Base-by-base conservation (phyloP, 2,113 vertebrate genomes). In the Ciconia boyciana region DNA sequence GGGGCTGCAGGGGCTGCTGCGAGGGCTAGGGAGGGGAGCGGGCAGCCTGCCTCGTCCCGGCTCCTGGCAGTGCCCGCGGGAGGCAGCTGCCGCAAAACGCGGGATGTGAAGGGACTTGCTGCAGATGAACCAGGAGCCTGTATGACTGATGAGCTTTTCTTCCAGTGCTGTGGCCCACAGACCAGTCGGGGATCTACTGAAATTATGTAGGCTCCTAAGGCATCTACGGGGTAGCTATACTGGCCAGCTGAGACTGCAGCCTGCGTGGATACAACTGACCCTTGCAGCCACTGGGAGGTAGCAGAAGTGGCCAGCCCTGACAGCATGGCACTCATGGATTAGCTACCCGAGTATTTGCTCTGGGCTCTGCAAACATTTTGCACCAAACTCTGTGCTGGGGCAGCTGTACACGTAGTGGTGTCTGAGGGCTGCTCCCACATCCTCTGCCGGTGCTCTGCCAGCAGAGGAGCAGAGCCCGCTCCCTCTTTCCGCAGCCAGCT, bases 21-120 rank as follows among this genome's bases (percentile, higher is more conserved):
- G 5, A 60, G 55, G 2, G 0, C 18, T 2, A 1, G 0, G 2
- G 19, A 5, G 21, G 24, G 41, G 16, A 60, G 46, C 41, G 13
- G 31, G 1, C 4, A 39, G 36, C 4, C 6, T 19, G 52, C 29
- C 41, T 65, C 46, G 58, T 41, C 10, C 66, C 13, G 52, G 2
- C 75, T 70, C 36, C 17, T 12, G 41, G 10, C 8, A 39, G 39
- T 16, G 66, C 46, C 70, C 6, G 58, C 0, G 2, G 54, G 64
- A 60, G 89, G 48, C 20, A 48, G 44, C 72, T 32, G 51, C 3
- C 0, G 8, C 10, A 36, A 31, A 68, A 46, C 19, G 20, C 5
- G 57, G 57, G 69, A 91, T 52, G 52, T 64, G 93, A 95, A 93
- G 75, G 76, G 78, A 72, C 85, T 70, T 83, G 93, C n/a, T 65